Evolutionary conservation across 2,797 vertebrate species (phyloP).

Genomic region (Darevskia mixta): DNA sequence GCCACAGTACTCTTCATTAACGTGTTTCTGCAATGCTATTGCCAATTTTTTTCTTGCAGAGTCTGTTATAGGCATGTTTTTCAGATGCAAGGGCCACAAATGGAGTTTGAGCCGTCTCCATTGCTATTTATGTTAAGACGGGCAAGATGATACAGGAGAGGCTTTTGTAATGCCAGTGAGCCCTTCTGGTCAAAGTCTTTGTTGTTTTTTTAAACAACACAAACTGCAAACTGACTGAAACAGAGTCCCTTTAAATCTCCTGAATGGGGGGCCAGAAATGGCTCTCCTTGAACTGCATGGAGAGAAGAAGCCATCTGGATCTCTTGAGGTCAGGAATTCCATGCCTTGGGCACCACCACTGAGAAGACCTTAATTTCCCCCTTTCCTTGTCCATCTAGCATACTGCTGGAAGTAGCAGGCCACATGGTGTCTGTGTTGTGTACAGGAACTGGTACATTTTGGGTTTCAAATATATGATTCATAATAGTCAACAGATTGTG

Average conservation of each 20-base stretch:
- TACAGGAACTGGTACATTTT: not conserved
- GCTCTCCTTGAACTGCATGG: not conserved
- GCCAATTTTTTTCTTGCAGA: slow-evolving; percentile 12
- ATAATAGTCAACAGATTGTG: not conserved
- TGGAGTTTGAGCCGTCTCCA: not conserved
- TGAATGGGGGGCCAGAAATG: not conserved
- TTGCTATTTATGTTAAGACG: not conserved
- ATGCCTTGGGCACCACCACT: not conserved
- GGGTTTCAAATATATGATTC: not conserved
- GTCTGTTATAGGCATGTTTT: not conserved
- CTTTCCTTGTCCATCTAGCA: not conserved
- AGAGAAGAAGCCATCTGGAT: not conserved
- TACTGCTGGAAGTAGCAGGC: not conserved
- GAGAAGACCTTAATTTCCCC: not conserved
- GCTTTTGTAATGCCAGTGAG: not conserved
- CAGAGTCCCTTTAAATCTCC: not conserved
- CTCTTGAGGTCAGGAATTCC: not conserved
- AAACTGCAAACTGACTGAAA: not conserved
- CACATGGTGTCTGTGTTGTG: no score
- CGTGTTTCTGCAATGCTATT: not conserved
- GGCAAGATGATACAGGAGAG: not conserved
- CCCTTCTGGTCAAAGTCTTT: not conserved
- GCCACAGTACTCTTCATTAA: slow-evolving; percentile 39
- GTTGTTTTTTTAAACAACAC: not conserved
- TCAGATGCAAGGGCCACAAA: not conserved